Evolutionary conservation across 2,113 vertebrate species (phyloP), one percentile per base, ranked within the genome.

Genomic region (Trichechus manatus): DNA sequence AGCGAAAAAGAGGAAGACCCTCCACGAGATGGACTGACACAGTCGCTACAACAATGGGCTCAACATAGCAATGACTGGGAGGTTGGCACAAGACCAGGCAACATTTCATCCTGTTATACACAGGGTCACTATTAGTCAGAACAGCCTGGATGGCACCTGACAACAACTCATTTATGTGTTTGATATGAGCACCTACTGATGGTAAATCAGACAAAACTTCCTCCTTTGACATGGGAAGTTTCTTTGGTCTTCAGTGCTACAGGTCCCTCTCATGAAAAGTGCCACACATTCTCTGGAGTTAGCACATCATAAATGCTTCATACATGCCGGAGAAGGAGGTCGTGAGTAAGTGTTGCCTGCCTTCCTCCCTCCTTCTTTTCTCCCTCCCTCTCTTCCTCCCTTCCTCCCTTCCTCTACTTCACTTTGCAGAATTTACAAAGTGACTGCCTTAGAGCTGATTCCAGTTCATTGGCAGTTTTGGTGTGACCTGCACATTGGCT

Each of bases 241-340:
- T 20, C 27, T 75, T 11, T 64, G 29, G 44, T 2, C 25, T 63
- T 64, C 6, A 4, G 33, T 6, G 1, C 6, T 9, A 3, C 25
- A n/a, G 50, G 31, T 1, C 2, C 39, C 14, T 72, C 29, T 42
- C 14, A 1, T 6, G 0, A 6, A 6, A 11, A 44, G 29, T 0
- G 2, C 23, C 39, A 4, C 31, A 13, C 7, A 4, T 11, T 61
- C 42, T 13, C 19, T 39, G 29, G 36, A 1, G 13, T 59, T 5
- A 8, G n/a, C 33, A 36, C n/a, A n/a, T 36, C 17, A 72, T 2
- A 72, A n/a, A 72, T 36, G n/a, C 7, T 72, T 15, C n/a, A 20
- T 6, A 17, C 31, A n/a, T 6, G 29, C 66, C n/a, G 15, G 31
- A n/a, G 31, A 17, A 56, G n/a, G 66, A 17, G 33, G 33, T 6